phyloP scores from a whole-genome alignment of 1,140 invertebrate genomes.

The Macrocentrus cingulum region DNA sequence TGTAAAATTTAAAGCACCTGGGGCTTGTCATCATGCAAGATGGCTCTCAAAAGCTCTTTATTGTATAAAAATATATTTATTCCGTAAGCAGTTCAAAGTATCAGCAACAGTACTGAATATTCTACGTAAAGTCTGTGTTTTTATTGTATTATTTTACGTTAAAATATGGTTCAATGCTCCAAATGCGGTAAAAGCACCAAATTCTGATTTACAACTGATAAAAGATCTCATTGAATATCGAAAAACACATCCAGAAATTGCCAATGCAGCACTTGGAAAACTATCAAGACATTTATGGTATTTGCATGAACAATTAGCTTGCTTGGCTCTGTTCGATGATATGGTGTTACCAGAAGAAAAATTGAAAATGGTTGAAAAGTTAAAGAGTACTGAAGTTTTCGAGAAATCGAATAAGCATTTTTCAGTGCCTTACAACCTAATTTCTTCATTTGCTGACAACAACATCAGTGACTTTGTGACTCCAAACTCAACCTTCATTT shows the following conservation, averaged over 20 bases:
- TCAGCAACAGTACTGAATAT: background rate
- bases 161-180: constrained; percentile 8
- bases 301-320: constrained; percentile 29
- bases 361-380: constrained; percentile 16
- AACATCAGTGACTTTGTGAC: constrained; percentile 17
- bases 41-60: constrained; percentile 32
- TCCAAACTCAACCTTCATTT: background rate
- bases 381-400: background rate
- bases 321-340: constrained; percentile 37
- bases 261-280: constrained; percentile 25
- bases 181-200: background rate
- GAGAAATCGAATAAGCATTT: background rate
- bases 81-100: constrained; percentile 22
- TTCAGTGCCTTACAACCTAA: too few relatives aligned
- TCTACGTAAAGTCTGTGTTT: constrained; percentile 9
- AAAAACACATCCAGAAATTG: constrained; percentile 17
- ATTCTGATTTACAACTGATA: constrained; percentile 4
- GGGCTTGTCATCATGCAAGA: constrained; percentile 2
- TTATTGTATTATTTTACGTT: constrained; percentile 8
- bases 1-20: background rate
- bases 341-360: constrained; percentile 26
- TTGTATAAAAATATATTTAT: constrained; percentile 29
- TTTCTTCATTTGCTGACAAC: background rate
- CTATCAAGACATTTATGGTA: constrained; percentile 37
- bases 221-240: constrained; percentile 16